Percentiles rank a stretch among this genome's conserved stretches.
Evolutionary conservation across 2,113 vertebrate species (phyloP).

Genomic region (Brachyhypopomus occidentalis): DNA sequence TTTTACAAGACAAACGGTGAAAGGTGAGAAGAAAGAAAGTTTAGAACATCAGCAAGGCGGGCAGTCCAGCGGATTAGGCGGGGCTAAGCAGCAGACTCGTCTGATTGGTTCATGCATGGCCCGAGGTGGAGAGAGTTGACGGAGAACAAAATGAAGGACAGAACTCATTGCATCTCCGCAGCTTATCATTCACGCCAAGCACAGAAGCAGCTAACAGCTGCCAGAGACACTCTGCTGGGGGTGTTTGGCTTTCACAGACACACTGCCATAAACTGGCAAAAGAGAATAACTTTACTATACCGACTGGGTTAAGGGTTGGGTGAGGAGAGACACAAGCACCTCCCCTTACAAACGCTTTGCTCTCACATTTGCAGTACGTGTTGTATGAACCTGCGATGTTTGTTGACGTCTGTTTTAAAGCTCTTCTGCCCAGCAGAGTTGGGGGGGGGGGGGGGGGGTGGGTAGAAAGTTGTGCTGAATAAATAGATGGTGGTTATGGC

Average conservation of each 20-base stretch:
- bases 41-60: conserved; percentile 82
- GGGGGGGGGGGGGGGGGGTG: neutral
- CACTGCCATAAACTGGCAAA: neutral
- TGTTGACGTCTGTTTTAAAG: neutral
- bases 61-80: conserved; percentile 73
- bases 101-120: conserved; percentile 61
- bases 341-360: too few relatives aligned
- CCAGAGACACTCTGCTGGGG: conserved; percentile 42
- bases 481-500: conserved; percentile 47
- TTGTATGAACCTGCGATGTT: neutral
- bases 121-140: conserved; percentile 1
- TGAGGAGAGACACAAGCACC: too few relatives aligned
- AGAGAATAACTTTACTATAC: neutral
- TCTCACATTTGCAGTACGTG: too few relatives aligned
- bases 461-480: conserved; percentile 51
- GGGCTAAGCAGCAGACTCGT: conserved; percentile 45
- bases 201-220: conserved; percentile 41
- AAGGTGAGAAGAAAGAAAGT: conserved; percentile 80
- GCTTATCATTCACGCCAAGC: conserved; percentile 41
- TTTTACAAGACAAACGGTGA: conserved; percentile 88
- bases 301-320: too few relatives aligned
- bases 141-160: conserved; percentile 31
- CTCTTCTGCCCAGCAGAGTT: conserved; percentile 59
- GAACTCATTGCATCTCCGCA: conserved; percentile 5
- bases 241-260: neutral